Evolutionary conservation across 1,140 invertebrate genomes (phyloP), one percentile per base, ranked within the genome.

Genomic region (Sycobia sp.): DNA sequence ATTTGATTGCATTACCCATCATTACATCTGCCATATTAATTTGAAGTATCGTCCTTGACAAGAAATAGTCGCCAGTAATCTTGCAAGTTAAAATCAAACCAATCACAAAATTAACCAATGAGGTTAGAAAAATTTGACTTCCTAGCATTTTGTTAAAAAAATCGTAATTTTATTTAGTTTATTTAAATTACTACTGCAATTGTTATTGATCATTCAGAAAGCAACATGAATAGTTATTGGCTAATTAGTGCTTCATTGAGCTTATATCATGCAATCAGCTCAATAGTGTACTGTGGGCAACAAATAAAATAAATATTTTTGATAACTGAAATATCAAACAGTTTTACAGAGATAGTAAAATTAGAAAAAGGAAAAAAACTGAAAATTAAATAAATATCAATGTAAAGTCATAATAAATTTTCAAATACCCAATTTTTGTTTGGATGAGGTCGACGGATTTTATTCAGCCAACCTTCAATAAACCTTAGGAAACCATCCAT

Each of bases 401-500:
- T 32, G 4, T 7, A 32, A 32, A 32, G 4, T 7, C 1, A 39
- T 49, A 47, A 41, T 44, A 53, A 38, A 18, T 38, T n/a, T 9
- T 27, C 11, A 58, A 36, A 80, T 79, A 82, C 80, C 79, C 77
- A 81, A 60, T 90, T 87, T 73, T 87, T 87, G 39, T 83, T 80
- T 4, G 78, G 84, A 75, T 85, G 86, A 14, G 89, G 86, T 67
- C 91, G 80, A 75, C 90, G 90, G 72, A 96, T 90, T 82, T 95
- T 94, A 81, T 98, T 97, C 23, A 97, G 86, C 79, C 89, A 90
- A 0, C 87, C 87, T 80, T 97, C 95, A 11, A 95, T 88, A 73
- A 96, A 95, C 67, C 91, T 89, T 5, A 96, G 80, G 77, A 96
- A 95, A 8, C 89, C 89, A 50, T 86, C 84, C 44, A 85, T 86